Conservation (phyloP, 2,113 vertebrate genomes). For the Catharus bicknelli region DNA sequence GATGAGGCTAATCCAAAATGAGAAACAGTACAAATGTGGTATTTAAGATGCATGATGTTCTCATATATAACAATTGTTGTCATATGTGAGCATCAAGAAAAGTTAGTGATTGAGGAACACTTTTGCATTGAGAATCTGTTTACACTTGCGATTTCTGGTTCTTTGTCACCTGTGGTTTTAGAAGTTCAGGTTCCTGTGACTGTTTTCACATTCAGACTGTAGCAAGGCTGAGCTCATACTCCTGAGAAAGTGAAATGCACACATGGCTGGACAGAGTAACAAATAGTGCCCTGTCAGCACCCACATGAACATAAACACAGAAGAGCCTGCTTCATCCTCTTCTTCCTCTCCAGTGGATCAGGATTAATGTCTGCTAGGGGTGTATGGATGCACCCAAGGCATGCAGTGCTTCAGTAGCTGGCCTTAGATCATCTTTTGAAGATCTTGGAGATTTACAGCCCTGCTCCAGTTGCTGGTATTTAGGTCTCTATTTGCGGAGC, state of each 20-base stretch:
- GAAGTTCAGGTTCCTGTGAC: neutral
- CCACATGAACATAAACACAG: neutral
- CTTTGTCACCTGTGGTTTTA: neutral
- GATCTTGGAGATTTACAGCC: neutral
- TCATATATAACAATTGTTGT: neutral
- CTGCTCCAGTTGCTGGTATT: neutral
- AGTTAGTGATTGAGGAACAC: neutral
- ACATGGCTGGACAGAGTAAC: no score
- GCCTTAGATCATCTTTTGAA: neutral
- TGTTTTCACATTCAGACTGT: neutral
- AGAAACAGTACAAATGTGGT: neutral
- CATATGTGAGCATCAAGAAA: neutral
- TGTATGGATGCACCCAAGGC: accelerated
- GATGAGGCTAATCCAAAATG: neutral
- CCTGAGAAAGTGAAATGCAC: neutral
- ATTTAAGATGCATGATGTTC: neutral
- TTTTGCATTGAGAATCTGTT: neutral
- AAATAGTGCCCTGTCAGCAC: neutral
- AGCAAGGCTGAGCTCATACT: neutral
- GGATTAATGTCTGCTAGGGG: neutral
- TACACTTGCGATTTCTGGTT: neutral
- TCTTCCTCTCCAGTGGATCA: neutral
- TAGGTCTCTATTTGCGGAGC: neutral
- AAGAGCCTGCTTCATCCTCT: neutral
- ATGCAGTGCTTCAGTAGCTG: neutral